Conservation (phyloP, 2,113 vertebrate species). For the Lontra canadensis region DNA sequence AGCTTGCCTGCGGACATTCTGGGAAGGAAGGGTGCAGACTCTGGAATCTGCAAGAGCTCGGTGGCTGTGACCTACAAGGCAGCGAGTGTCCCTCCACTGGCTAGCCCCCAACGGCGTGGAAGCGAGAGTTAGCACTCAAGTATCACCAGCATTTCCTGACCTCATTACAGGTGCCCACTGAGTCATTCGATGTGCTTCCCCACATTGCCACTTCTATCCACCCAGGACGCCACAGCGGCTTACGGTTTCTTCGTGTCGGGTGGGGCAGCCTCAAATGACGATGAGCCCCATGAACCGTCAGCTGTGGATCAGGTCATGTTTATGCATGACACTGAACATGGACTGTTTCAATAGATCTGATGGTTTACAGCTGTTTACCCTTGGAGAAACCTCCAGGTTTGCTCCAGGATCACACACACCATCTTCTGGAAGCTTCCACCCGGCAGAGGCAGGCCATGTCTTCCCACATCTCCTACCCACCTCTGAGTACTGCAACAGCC, state of each 20-base stretch:
- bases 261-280: neutral
- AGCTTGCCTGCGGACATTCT: neutral
- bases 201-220: neutral
- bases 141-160: rapidly evolving
- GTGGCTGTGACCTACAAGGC: rapidly evolving
- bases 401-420: neutral
- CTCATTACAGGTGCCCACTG: neutral
- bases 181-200: neutral
- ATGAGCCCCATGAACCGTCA: neutral
- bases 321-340: rapidly evolving
- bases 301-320: rapidly evolving
- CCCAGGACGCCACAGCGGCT: neutral
- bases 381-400: neutral
- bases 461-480: rapidly evolving
- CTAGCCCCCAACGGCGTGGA: neutral
- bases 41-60: neutral
- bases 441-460: neutral
- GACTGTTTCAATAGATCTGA: rapidly evolving
- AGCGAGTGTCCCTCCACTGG: neutral
- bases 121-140: neutral
- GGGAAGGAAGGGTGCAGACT: neutral
- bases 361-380: neutral
- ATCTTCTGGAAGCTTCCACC: neutral
- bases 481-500: neutral
- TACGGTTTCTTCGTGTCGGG: neutral